Percentiles rank a stretch among this genome's conserved stretches.
Conservation (phyloP, 2,113 vertebrate species). For the Engraulis encrasicolus region DNA sequence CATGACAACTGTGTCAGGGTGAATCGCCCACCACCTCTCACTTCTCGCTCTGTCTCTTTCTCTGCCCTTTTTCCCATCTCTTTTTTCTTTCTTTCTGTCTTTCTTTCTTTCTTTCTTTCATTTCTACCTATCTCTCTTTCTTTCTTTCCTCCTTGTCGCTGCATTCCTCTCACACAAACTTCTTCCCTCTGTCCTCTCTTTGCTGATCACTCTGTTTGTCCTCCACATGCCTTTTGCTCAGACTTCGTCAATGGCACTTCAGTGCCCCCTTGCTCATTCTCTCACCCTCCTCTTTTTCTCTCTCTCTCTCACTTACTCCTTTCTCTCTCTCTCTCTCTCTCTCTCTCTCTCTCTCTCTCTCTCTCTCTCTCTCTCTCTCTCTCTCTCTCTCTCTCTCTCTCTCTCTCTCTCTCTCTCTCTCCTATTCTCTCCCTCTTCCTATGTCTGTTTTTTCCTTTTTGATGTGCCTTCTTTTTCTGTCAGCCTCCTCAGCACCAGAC, state of each 20-base stretch:
- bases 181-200: neutral
- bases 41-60: slow-evolving; percentile 56
- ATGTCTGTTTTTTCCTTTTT: neutral
- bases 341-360: no score
- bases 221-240: neutral
- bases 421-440: neutral
- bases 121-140: slow-evolving; percentile 40
- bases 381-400: slow-evolving; percentile 1
- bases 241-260: neutral
- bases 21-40: slow-evolving; percentile 74
- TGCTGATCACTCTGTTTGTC: neutral
- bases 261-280: no score
- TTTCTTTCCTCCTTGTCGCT: slow-evolving; percentile 45
- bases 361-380: neutral
- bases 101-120: slow-evolving; percentile 35
- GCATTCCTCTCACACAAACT: slow-evolving; percentile 37
- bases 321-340: slow-evolving; percentile 11
- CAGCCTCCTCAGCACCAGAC: neutral
- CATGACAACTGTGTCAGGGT: slow-evolving; percentile 73
- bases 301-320: no score
- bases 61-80: no score
- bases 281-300: slow-evolving; percentile 34
- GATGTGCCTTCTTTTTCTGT: no score
- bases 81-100: slow-evolving; percentile 32
- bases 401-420: slow-evolving; percentile 9